Evolutionary conservation across 2,113 vertebrate species (phyloP).

Genomic region (Phyllostomus discolor): DNA sequence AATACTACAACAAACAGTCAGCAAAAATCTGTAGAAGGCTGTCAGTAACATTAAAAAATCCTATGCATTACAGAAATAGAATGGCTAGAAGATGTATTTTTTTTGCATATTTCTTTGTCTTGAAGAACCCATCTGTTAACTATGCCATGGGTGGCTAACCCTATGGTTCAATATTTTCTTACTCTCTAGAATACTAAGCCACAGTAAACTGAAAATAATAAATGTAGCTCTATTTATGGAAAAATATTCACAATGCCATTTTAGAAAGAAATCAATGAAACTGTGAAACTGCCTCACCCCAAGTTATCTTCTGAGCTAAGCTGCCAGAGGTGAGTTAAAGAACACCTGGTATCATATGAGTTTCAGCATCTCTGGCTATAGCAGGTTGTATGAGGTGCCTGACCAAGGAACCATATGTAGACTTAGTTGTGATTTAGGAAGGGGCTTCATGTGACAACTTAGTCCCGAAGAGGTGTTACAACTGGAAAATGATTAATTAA

Average conservation of each 20-base stretch:
- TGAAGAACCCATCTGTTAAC: background rate
- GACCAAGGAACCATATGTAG: background rate
- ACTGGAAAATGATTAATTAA: background rate
- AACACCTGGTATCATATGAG: background rate
- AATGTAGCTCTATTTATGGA: background rate
- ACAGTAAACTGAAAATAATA: constrained; percentile 2
- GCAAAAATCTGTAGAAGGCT: background rate
- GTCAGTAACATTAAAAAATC: background rate
- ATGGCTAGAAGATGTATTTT: background rate
- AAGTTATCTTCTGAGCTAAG: background rate
- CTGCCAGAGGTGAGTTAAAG: background rate
- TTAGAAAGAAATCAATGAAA: background rate
- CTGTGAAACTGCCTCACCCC: background rate
- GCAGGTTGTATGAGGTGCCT: background rate
- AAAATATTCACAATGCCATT: background rate
- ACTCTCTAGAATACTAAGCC: background rate
- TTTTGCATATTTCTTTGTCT: background rate
- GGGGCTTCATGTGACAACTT: background rate
- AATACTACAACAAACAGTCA: constrained; percentile 3
- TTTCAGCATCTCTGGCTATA: background rate
- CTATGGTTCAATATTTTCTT: background rate
- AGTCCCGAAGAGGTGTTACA: background rate
- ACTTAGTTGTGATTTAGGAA: background rate
- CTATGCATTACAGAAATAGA: background rate
- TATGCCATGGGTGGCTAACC: background rate